phyloP scores from a whole-genome alignment of 2,888 invertebrate species.

The Cryptocephalus primarius region DNA sequence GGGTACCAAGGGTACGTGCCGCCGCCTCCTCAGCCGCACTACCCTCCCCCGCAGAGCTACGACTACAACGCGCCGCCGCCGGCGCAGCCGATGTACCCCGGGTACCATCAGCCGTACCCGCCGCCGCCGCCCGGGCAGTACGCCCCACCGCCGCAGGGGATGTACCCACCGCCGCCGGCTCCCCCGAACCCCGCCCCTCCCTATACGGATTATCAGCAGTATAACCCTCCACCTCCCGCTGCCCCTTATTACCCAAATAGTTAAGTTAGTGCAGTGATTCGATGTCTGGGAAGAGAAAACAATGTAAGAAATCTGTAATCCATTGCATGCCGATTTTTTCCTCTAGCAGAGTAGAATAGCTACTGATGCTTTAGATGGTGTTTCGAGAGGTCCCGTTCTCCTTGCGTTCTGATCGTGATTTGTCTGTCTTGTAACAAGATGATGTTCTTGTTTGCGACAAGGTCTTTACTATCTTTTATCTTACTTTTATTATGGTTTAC shows the following conservation, averaged over 20 bases:
- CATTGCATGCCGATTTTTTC: conserved; percentile 1
- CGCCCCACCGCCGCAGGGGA: conserved; percentile 24
- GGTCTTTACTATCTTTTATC: conserved; percentile 19
- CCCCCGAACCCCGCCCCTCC: conserved; percentile 16
- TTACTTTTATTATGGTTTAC: conserved; percentile 9
- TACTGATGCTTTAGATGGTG: too few relatives aligned
- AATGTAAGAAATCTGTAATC: neutral
- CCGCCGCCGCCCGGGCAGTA: conserved; percentile 28
- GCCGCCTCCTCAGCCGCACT: conserved; percentile 25
- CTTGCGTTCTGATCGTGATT: neutral
- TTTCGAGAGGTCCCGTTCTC: too few relatives aligned
- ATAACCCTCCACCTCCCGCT: conserved; percentile 15
- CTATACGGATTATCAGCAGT: conserved; percentile 30
- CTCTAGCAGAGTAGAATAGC: too few relatives aligned
- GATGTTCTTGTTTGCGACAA: conserved; percentile 16
- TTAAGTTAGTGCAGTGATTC: conserved; percentile 9
- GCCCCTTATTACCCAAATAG: conserved; percentile 21
- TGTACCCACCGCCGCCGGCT: conserved; percentile 23
- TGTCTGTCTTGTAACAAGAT: conserved; percentile 24
- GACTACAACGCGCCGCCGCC: conserved; percentile 16
- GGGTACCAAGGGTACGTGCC: conserved; percentile 30
- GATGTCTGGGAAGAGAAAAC: neutral
- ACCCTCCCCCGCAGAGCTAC: conserved; percentile 20
- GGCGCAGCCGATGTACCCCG: conserved; percentile 21
- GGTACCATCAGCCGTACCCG: conserved; percentile 27